Percentiles rank a stretch among this genome's conserved stretches.
Evolutionary conservation across 2,888 invertebrate species (phyloP).

Genomic region (Stratiomys singularior): DNA sequence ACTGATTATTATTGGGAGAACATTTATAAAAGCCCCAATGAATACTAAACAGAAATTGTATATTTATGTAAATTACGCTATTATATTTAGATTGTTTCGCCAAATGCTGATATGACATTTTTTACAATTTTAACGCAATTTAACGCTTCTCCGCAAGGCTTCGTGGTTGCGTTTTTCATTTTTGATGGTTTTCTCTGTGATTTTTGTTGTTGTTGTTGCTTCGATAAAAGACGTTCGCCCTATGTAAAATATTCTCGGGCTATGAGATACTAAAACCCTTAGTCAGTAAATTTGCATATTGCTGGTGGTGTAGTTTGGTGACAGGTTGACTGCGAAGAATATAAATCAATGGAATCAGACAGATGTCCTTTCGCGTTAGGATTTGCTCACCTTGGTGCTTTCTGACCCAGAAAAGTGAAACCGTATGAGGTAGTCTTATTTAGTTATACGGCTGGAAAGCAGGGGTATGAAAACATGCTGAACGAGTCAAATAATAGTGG

Average conservation of each 20-base stretch:
- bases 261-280: slow-evolving; percentile 5
- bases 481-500: no score
- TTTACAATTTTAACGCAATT: slow-evolving; percentile 53
- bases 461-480: no score
- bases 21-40: slow-evolving; percentile 52
- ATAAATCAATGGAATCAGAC: slow-evolving; percentile 46
- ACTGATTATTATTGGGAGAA: slow-evolving; percentile 53
- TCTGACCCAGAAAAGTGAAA: not conserved
- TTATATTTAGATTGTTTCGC: slow-evolving; percentile 53
- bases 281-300: slow-evolving; percentile 49
- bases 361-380: slow-evolving; percentile 37
- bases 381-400: slow-evolving; percentile 2
- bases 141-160: slow-evolving; percentile 49
- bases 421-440: no score
- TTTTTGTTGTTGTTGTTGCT: not conserved
- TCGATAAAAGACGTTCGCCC: not conserved
- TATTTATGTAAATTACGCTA: slow-evolving; percentile 52
- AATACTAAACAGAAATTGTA: slow-evolving; percentile 53
- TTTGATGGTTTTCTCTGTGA: not conserved
- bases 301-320: slow-evolving; percentile 46
- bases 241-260: not conserved
- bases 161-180: slow-evolving; percentile 30
- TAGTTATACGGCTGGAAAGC: no score
- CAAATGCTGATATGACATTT: slow-evolving; percentile 53
- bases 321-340: slow-evolving; percentile 42